Percentiles rank a stretch among this genome's conserved stretches.
Conservation (phyloP, 1,140 invertebrate genomes). For the Zophobas morio region DNA sequence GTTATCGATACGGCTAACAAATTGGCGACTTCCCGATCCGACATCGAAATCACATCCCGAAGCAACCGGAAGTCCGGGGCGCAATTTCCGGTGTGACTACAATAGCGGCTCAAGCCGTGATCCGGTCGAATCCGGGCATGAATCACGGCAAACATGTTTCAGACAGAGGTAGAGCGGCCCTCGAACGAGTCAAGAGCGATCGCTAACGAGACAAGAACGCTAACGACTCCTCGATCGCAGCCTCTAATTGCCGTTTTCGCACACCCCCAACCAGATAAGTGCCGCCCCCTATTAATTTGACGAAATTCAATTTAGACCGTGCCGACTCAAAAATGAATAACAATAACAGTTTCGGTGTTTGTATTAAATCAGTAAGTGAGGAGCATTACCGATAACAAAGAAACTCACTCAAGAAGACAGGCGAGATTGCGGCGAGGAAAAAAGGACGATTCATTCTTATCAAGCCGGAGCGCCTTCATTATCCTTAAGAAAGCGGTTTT, state of each 20-base stretch:
- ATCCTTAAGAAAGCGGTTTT: conserved; percentile 45
- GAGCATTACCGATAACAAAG: conserved; percentile 47
- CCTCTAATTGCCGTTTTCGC: conserved; percentile 23
- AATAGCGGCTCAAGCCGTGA: conserved; percentile 56
- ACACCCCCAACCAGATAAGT: conserved; percentile 1
- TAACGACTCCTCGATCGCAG: conserved; percentile 25
- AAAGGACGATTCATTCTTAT: conserved; percentile 47
- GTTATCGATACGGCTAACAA: conserved; percentile 56
- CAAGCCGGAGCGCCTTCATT: conserved; percentile 43
- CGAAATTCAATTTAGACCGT: neutral
- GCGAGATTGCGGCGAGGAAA: conserved; percentile 31
- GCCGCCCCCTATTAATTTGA: neutral
- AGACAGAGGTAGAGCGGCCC: conserved; percentile 34
- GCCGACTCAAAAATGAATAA: neutral
- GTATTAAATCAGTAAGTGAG: conserved; percentile 43
- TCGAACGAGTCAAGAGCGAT: conserved; percentile 26
- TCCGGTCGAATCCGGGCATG: conserved; percentile 57
- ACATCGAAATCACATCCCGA: conserved; percentile 58
- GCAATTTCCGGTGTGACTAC: conserved; percentile 61
- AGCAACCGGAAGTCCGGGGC: conserved; percentile 59
- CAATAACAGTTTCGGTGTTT: conserved; percentile 12
- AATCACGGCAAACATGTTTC: conserved; percentile 59
- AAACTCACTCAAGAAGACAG: conserved; percentile 41
- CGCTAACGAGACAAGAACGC: conserved; percentile 35
- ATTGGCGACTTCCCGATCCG: conserved; percentile 61